Evolutionary conservation across 2,888 invertebrate genomes (phyloP), one percentile per base, ranked within the genome.

Genomic region (Octodonta nipae): DNA sequence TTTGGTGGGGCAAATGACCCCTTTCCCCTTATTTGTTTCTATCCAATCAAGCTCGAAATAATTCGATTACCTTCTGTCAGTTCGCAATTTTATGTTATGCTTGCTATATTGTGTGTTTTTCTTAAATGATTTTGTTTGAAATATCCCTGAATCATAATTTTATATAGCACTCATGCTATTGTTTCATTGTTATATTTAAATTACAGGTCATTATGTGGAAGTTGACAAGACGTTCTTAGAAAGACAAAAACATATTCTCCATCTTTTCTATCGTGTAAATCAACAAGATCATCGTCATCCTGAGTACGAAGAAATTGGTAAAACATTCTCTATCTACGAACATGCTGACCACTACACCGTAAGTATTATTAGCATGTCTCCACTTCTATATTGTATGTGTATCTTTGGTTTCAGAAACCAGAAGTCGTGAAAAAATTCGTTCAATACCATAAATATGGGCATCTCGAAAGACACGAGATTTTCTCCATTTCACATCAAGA

Each of bases 401-500:
- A 20, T 20, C 5, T 30, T 27, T 8, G 3, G 15, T 34, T 35
- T 4, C 11, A 38, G 38, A 20, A 38, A 15, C 15, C 16, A 12
- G 28, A 15, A 7, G 35, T 30, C 2, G 26, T 35, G n/a, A 14
- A 35, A 7, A 15, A 31, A n/a, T 38, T 35, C 31, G 7, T 26
- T n/a, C 7, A 33, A 6, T 28, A 28, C 15, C 35, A 33, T 28
- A 28, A 35, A 7, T 28, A 33, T 15, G 73, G 74, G 17, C 55
- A 68, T 37, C 58, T 78, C 28, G 74, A 75, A 1, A 65, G 66
- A 25, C 67, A 67, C 20, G 65, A 73, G 38, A 60, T 72, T 8
- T 78, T 73, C 65, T 72, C 74, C 13, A 64, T 68, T 51, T 70
- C 68, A 51, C 65, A 74, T 51, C 65, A 68, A 34, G 58, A 65